Evolutionary conservation across 2,797 vertebrate species (phyloP), one percentile per base, ranked within the genome.

Genomic region (Dipus sagitta): DNA sequence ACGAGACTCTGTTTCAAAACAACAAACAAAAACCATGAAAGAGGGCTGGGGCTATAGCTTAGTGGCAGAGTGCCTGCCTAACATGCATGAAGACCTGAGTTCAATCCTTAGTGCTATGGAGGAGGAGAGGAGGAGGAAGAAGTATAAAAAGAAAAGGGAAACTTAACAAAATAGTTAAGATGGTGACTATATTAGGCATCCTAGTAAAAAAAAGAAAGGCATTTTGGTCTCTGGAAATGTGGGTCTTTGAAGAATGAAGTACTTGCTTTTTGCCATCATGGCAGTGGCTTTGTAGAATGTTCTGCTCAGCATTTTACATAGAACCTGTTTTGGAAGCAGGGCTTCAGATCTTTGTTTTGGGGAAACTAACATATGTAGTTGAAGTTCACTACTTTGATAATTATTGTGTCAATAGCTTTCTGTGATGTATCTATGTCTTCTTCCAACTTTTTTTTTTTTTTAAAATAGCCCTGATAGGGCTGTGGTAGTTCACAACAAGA

Each of bases 181-280:
- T 85, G 32, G 26, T 92, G 62, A 94, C 95, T 91, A 92, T 38
- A 86, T 5, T 87, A 90, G 17, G 20, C 24, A 88, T 81, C 62
- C 84, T 92, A 24, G 10, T 76, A 60, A 81, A 62, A 88, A 30
- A 28, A 8, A 64, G 81, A 30, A 17, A 76, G 34, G 23, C n/a
- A 62, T 70, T 67, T 86, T 54, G 28, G 28, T 9, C 26, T 77
- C 65, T 72, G 72, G 18, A 72, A 84, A 21, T 62, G 17, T 76
- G 58, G 42, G 10, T 32, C 80, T 86, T 86, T 91, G 34, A 82
- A 62, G 76, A 95, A 64, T 77, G 47, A 92, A 17, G 11, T 54
- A 2, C 28, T 93, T 82, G 32, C 15, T 70, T 92, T 58, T 88
- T 54, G 42, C 71, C 38, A 30, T 84, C 14, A 5, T 38, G 67